Conservation (phyloP, 2,888 invertebrate species). For the Clostera curtula region DNA sequence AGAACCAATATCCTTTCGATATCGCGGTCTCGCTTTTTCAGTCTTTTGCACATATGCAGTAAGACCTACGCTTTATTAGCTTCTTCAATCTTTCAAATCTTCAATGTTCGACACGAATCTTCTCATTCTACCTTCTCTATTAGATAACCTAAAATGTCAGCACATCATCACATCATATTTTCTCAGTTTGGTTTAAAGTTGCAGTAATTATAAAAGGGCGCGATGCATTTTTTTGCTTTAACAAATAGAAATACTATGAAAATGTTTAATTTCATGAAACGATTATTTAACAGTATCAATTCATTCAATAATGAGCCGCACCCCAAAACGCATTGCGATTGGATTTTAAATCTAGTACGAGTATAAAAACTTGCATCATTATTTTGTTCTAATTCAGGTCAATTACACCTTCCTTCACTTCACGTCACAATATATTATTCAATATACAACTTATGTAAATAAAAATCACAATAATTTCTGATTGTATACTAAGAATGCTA, state of each 20-base stretch:
- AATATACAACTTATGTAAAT: slow-evolving; percentile 65
- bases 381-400: slow-evolving; percentile 31
- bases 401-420: slow-evolving; percentile 46
- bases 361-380: slow-evolving; percentile 24
- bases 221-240: slow-evolving; percentile 24
- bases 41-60: slow-evolving; percentile 10
- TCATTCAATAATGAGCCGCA: too few relatives aligned
- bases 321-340: background rate
- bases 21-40: slow-evolving; percentile 45
- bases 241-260: slow-evolving; percentile 7
- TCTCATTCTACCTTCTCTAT: slow-evolving; percentile 34
- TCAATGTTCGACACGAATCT: slow-evolving; percentile 35
- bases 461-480: slow-evolving; percentile 62
- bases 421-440: slow-evolving; percentile 44
- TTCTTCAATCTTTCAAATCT: slow-evolving; percentile 36
- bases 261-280: too few relatives aligned
- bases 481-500: slow-evolving; percentile 60
- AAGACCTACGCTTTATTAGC: slow-evolving; percentile 40
- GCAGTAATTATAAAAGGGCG: slow-evolving; percentile 19
- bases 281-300: too few relatives aligned
- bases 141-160: slow-evolving; percentile 42
- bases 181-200: slow-evolving; percentile 22
- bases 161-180: slow-evolving; percentile 73
- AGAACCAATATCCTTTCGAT: too few relatives aligned
- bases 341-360: slow-evolving; percentile 15